A percentile compares a stretch with the other conserved stretches of the same genome.
Evolutionary conservation across 2,888 invertebrate genomes (phyloP).

Genomic region (Cactoblastis cactorum): DNA sequence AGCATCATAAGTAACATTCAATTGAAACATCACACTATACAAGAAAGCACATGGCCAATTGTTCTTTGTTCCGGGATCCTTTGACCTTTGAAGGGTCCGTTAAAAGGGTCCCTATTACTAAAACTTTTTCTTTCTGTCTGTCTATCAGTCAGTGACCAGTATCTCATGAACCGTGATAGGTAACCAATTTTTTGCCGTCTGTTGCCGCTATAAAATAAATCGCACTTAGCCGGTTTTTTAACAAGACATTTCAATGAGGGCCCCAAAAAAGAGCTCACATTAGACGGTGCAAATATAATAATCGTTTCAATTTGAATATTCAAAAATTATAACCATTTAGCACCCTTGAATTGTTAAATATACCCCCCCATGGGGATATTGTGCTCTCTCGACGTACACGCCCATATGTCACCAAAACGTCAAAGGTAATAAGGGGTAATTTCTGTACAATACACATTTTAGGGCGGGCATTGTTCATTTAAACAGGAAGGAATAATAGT

Average conservation of each 20-base stretch:
- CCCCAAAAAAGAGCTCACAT: neutral
- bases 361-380: conserved; percentile 23
- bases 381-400: conserved; percentile 18
- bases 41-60: too few relatives aligned
- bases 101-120: too few relatives aligned
- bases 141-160: too few relatives aligned
- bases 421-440: conserved; percentile 29
- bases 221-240: neutral
- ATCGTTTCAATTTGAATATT: conserved; percentile 6
- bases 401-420: conserved; percentile 31
- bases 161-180: too few relatives aligned
- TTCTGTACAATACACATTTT: conserved; percentile 14
- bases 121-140: too few relatives aligned
- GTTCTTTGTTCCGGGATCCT: too few relatives aligned
- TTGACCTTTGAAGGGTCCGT: too few relatives aligned
- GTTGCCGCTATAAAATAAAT: neutral
- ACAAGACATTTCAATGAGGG: neutral
- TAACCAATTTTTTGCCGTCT: too few relatives aligned
- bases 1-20: too few relatives aligned
- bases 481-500: conserved; percentile 20
- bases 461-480: conserved; percentile 15
- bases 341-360: conserved; percentile 16
- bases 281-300: neutral
- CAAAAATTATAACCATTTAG: conserved; percentile 15
- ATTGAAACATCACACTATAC: too few relatives aligned